Evolutionary conservation across 2,113 vertebrate species (phyloP).

Genomic region (Eudyptes chrysolophus): DNA sequence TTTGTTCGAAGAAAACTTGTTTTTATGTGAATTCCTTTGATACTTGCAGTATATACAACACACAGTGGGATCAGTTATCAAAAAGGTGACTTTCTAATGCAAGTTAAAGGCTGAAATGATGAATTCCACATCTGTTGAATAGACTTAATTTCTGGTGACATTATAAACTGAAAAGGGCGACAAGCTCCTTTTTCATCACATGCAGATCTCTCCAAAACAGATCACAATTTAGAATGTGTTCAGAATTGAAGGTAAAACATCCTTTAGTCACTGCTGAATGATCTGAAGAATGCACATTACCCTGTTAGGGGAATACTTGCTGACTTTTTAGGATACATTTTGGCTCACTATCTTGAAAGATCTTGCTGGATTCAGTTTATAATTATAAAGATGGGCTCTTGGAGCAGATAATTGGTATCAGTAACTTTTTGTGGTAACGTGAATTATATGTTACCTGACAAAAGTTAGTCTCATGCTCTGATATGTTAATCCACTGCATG

Average conservation of each 20-base stretch:
- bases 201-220: neutral
- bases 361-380: neutral
- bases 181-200: conserved; percentile 59
- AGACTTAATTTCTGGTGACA: conserved; percentile 68
- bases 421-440: neutral
- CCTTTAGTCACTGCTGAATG: neutral
- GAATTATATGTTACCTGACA: neutral
- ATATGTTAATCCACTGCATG: neutral
- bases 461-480: neutral
- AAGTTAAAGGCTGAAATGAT: conserved; percentile 64
- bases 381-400: neutral
- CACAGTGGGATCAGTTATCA: conserved; percentile 61
- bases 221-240: conserved; percentile 12
- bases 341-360: neutral
- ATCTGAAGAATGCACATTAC: neutral
- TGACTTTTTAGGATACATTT: neutral
- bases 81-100: conserved; percentile 49
- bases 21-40: conserved; percentile 17
- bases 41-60: neutral
- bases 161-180: conserved; percentile 76
- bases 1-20: neutral
- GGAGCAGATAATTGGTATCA: neutral
- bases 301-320: neutral
- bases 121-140: conserved; percentile 65
- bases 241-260: neutral